phyloP scores from a whole-genome alignment of 2,113 vertebrate species.

The Orthochromis malagaraziensis region DNA sequence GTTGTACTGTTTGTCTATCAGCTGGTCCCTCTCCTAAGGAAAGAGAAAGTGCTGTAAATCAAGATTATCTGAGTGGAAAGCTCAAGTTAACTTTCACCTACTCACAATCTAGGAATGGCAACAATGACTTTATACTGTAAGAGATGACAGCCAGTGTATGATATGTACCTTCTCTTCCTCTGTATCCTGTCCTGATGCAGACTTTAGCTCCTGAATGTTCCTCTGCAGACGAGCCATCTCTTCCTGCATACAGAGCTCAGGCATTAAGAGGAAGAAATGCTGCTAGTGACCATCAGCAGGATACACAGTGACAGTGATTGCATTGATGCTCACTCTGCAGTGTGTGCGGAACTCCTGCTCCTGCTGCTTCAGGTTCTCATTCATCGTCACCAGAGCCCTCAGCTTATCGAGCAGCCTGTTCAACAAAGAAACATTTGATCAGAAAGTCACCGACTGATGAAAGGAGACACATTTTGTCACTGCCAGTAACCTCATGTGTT shows the following conservation, averaged over 20 bases:
- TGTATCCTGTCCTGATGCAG: slow-evolving; percentile 63
- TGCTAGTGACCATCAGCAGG: background rate
- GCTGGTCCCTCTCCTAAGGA: slow-evolving; percentile 77
- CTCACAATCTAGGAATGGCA: background rate
- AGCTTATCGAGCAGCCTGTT: slow-evolving; percentile 83
- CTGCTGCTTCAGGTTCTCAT: slow-evolving; percentile 89
- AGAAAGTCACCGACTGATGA: background rate
- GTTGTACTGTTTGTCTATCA: slow-evolving; percentile 84
- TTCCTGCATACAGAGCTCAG: slow-evolving; percentile 68
- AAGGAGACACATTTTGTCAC: too few species aligned
- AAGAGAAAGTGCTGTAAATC: background rate
- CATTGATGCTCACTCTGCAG: slow-evolving; percentile 79
- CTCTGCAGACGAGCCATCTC: slow-evolving; percentile 90
- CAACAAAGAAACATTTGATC: background rate
- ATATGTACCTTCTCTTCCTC: slow-evolving; percentile 79
- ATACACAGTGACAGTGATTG: background rate
- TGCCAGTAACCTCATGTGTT: background rate
- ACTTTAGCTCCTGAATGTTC: slow-evolving; percentile 81
- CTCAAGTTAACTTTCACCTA: background rate
- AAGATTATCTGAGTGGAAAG: background rate
- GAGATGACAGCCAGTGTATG: background rate
- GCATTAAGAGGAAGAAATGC: background rate
- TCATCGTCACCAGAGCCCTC: slow-evolving; percentile 85
- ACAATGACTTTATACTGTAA: background rate
- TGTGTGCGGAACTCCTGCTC: slow-evolving; percentile 92